These are phyloP conservation scores for Tursiops truncatus DNA, from an alignment of 2,113 vertebrate genomes.

Conservation along the genomic window DNA sequence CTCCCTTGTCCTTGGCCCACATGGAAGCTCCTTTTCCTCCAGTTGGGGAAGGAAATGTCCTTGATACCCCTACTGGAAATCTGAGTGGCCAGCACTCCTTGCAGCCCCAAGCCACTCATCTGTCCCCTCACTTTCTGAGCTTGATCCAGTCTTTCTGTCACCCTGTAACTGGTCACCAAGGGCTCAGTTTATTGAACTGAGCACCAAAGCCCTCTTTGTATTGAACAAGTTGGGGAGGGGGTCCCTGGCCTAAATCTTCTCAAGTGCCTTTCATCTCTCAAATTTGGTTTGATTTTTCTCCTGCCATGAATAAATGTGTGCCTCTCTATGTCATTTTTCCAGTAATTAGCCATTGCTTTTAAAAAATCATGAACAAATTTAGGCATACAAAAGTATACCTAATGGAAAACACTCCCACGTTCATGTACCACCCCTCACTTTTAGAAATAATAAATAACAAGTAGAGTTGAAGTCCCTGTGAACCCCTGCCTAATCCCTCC, in stretches of 20 bases:
- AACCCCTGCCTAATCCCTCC: not conserved
- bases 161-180: not conserved
- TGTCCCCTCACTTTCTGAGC: not conserved
- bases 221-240: not conserved
- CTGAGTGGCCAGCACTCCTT: not conserved
- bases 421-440: not conserved
- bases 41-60: not conserved
- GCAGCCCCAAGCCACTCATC: not conserved
- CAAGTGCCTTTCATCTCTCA: not conserved
- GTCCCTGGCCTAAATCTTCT: not conserved
- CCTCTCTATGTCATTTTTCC: not conserved
- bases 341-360: conserved; percentile 25
- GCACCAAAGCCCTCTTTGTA: not conserved
- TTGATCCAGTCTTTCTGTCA: not conserved
- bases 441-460: conserved; percentile 38
- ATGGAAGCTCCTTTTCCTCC: not conserved
- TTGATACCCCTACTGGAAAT: not conserved
- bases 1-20: not conserved
- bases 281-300: conserved; percentile 22
- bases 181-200: not conserved
- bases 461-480: not conserved
- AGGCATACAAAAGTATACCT: not conserved
- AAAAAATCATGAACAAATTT: not conserved
- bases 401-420: not conserved
- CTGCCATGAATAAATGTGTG: not conserved